Base-by-base conservation (phyloP, 1,140 invertebrate genomes). In the Callitettix versicolor region DNA sequence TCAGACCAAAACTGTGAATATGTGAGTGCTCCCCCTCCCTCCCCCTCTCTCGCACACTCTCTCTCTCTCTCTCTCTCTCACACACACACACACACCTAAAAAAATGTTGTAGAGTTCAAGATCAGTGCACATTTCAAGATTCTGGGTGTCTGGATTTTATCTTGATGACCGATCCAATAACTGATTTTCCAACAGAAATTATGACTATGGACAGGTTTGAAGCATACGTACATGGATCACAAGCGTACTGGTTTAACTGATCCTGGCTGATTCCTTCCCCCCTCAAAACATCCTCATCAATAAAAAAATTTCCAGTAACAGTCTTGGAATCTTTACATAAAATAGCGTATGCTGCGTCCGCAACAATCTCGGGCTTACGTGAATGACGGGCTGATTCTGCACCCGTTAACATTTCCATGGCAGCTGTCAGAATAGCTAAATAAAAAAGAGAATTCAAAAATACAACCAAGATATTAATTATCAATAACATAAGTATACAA, bases 311-410 rank as follows among this genome's bases (percentile, higher is more conserved):
- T 7, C 95, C 96, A 36, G 91, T 95, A 62, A 78, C 78, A 1
- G 73, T 74, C 65, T 76, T 81, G 12, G 86, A 84, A 60, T 95
- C 86, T 67, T 81, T 82, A 54, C 76, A 82, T 3, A 98, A 68
- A 61, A 98, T 85, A 4, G 80, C 79, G 72, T 99, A 98, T 3
- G 94, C 95, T 33, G 95, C 92, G 77, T 98, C 92, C 17, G 89
- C 85, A 71, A 99, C 84, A 59, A 99, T 98, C 55, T 96, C 91
- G 0, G 89, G 84, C 68, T 88, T 95, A 40, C 95, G 75, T 63
- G 81, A 76, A 60, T 77, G 73, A 59, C 63, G 33, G 64, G 69
- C 66, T 2, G 62, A 65, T n/a, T 57, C 62, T 0, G 79, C 78
- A 2, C 88, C 88, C 1, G 79, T 82, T 44, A 99, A 69, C 94